Percentiles rank a stretch among this genome's conserved stretches.
These are phyloP conservation scores for Caenorhabditis sp. DNA, from an alignment of 2,888 invertebrate genomes.

Conservation along the genomic window DNA sequence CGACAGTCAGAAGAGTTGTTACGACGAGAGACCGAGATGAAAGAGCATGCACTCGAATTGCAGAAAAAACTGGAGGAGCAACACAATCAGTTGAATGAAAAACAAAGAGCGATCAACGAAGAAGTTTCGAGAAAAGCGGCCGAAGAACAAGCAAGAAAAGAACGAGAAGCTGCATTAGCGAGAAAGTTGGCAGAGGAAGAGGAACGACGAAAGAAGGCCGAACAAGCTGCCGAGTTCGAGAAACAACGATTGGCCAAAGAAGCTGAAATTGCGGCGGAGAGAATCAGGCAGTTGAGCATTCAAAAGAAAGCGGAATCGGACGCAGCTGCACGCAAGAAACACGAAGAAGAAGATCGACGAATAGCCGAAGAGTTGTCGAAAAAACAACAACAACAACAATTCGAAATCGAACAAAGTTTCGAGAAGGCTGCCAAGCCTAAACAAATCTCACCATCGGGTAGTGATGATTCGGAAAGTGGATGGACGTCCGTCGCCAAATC, in stretches of 20 bases:
- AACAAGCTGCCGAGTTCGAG: constrained; percentile 25
- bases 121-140: constrained; percentile 23
- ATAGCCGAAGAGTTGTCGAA: constrained; percentile 12
- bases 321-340: neutral
- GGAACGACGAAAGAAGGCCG: constrained; percentile 12
- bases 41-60: constrained; percentile 34
- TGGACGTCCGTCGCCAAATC: constrained; percentile 19
- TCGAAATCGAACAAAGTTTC: neutral
- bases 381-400: constrained; percentile 16
- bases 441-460: constrained; percentile 21
- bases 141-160: constrained; percentile 23
- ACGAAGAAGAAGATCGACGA: constrained; percentile 13
- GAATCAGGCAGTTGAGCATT: constrained; percentile 1
- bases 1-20: constrained; percentile 44
- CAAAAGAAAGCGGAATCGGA: constrained; percentile 13
- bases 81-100: constrained; percentile 23
- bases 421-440: constrained; percentile 16
- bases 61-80: constrained; percentile 29
- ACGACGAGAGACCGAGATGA: constrained; percentile 38
- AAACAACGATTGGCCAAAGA: constrained; percentile 13
- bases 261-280: constrained; percentile 10
- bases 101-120: constrained; percentile 23
- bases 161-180: constrained; percentile 22
- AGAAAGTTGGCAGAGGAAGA: constrained; percentile 16
- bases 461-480: constrained; percentile 26